These are phyloP conservation scores for Desmodus rotundus DNA, from an alignment of 2,113 vertebrate genomes.

Conservation along the genomic window DNA sequence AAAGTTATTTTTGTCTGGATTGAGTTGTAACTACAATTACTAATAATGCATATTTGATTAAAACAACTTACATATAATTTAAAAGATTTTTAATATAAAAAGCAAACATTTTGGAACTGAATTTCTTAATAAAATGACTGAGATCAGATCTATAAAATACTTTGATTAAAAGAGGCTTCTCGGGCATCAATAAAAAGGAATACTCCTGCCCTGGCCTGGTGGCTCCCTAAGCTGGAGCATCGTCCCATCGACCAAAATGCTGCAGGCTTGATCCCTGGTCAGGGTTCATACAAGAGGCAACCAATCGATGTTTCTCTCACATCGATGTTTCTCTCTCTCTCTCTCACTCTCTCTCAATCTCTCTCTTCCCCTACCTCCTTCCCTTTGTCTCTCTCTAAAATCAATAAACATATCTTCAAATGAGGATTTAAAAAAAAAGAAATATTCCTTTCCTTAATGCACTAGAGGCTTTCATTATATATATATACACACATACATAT, in stretches of 20 bases:
- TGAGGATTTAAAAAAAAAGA: too few relatives aligned
- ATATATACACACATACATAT: not conserved
- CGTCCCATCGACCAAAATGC: too few relatives aligned
- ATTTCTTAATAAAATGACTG: constrained; percentile 24
- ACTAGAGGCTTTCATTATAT: not conserved
- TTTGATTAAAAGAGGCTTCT: not conserved
- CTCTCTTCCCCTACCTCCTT: too few relatives aligned
- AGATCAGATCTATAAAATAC: not conserved
- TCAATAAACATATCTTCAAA: too few relatives aligned
- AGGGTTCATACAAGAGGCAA: too few relatives aligned
- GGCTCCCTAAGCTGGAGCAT: too few relatives aligned
- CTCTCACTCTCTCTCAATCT: too few relatives aligned
- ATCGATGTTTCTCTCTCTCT: too few relatives aligned
- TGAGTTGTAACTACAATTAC: not conserved
- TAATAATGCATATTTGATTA: not conserved
- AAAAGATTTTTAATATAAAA: not conserved
- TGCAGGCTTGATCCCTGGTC: too few relatives aligned
- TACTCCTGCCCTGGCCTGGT: not conserved
- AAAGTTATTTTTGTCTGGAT: not conserved
- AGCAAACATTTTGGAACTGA: not conserved
- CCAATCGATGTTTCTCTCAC: too few relatives aligned
- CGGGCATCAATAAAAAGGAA: not conserved
- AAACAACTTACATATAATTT: not conserved
- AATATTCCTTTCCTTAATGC: not conserved
- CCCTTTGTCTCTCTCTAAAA: too few relatives aligned